Conservation (phyloP, 2,113 vertebrate species). For the Actenoides hombroni region DNA sequence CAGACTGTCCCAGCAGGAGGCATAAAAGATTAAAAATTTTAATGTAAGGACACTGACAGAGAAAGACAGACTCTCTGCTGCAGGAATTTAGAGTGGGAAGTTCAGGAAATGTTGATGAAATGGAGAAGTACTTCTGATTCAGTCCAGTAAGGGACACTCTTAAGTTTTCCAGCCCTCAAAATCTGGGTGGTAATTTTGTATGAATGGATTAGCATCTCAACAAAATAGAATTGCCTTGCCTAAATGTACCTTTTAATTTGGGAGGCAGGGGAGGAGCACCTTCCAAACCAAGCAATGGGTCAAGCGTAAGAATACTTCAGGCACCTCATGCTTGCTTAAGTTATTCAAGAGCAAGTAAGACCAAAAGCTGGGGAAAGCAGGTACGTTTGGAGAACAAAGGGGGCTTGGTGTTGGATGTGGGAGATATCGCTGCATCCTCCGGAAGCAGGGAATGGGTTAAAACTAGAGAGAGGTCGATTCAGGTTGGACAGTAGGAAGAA, state of each 20-base stretch:
- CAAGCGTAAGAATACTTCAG: rapidly evolving
- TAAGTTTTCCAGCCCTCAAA: background rate
- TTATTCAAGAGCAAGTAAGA: background rate
- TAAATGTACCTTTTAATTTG: background rate
- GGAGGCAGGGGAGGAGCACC: background rate
- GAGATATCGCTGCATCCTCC: background rate
- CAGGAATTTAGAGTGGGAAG: background rate
- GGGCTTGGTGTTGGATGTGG: background rate
- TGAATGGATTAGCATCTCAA: background rate
- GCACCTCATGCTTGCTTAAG: background rate
- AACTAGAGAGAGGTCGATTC: too few species aligned
- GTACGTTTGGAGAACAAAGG: background rate
- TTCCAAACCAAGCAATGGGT: background rate
- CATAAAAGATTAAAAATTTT: conserved; percentile 4
- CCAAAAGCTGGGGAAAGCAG: background rate
- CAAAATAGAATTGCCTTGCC: background rate
- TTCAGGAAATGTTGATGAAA: background rate
- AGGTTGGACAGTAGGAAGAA: too few species aligned
- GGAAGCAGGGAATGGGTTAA: background rate
- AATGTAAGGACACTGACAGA: background rate
- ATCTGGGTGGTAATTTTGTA: background rate
- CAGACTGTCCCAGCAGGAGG: background rate
- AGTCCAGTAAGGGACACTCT: background rate
- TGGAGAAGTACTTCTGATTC: background rate
- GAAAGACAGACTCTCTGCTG: background rate